phyloP scores from a whole-genome alignment of 2,797 vertebrate genomes.

The Lagodon rhomboides region DNA sequence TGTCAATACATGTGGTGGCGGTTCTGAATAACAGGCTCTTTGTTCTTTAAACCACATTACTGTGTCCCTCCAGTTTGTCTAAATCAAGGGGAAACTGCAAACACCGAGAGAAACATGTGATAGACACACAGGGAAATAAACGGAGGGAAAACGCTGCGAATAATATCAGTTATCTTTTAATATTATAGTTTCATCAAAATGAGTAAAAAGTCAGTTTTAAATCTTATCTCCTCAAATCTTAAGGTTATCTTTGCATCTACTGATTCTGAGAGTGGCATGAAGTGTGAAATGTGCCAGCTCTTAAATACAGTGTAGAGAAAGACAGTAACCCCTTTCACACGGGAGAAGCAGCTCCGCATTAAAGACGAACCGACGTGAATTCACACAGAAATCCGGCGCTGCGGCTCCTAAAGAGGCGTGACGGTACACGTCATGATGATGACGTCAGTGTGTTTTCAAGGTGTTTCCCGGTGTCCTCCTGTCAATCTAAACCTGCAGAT shows the following conservation, averaged over 20 bases:
- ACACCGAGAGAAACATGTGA: conserved; percentile 35
- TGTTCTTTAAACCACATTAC: conserved; percentile 40
- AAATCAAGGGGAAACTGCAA: conserved; percentile 14
- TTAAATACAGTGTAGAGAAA: too few species aligned
- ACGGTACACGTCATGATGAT: too few species aligned
- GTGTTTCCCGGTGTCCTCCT: too few species aligned
- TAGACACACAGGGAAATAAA: background rate
- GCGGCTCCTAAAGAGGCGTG: too few species aligned
- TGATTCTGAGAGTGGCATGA: background rate
- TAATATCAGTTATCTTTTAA: background rate
- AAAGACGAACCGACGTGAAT: too few species aligned
- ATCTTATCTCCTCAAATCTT: background rate
- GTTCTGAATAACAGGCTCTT: conserved; percentile 48
- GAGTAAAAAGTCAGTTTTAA: background rate
- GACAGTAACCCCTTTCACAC: too few species aligned
- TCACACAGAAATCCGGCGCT: too few species aligned
- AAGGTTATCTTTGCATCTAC: background rate
- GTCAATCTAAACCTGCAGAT: too few species aligned
- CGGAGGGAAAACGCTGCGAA: background rate
- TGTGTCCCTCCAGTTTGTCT: conserved; percentile 13
- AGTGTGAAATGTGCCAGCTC: too few species aligned
- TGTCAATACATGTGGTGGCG: conserved; percentile 14
- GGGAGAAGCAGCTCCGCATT: too few species aligned
- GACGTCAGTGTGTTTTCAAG: too few species aligned
- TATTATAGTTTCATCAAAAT: background rate